Percentiles rank a stretch among this genome's conserved stretches.
phyloP scores from a whole-genome alignment of 2,113 vertebrate genomes.

The Corythaixoides concolor region DNA sequence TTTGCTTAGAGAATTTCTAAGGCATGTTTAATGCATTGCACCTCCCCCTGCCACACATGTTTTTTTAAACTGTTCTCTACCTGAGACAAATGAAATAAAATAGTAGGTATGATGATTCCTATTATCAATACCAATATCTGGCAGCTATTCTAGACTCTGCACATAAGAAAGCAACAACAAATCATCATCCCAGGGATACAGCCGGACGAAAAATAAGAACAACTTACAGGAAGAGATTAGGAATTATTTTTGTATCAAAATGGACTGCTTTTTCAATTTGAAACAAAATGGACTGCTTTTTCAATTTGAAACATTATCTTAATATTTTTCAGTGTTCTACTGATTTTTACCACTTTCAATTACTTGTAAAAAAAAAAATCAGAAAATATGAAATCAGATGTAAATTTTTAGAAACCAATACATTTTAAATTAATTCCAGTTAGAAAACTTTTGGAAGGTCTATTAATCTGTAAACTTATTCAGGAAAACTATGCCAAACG shows the following conservation, averaged over 20 bases:
- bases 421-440: neutral
- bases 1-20: neutral
- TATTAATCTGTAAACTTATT: neutral
- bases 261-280: neutral
- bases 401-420: neutral
- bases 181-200: neutral
- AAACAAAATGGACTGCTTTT: neutral
- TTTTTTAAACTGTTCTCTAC: neutral
- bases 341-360: neutral
- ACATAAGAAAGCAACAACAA: neutral
- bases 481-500: neutral
- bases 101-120: neutral
- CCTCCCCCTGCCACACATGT: fast-evolving
- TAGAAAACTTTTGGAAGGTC: neutral
- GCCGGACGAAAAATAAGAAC: neutral
- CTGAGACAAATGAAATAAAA: neutral
- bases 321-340: neutral
- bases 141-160: neutral
- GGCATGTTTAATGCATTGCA: neutral
- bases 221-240: neutral
- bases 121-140: neutral
- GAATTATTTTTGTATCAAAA: neutral
- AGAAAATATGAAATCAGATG: neutral
- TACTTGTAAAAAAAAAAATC: neutral
- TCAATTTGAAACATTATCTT: neutral